These are phyloP conservation scores for Chelon labrosus DNA, from an alignment of 2,797 vertebrate genomes.

Conservation along the genomic window DNA sequence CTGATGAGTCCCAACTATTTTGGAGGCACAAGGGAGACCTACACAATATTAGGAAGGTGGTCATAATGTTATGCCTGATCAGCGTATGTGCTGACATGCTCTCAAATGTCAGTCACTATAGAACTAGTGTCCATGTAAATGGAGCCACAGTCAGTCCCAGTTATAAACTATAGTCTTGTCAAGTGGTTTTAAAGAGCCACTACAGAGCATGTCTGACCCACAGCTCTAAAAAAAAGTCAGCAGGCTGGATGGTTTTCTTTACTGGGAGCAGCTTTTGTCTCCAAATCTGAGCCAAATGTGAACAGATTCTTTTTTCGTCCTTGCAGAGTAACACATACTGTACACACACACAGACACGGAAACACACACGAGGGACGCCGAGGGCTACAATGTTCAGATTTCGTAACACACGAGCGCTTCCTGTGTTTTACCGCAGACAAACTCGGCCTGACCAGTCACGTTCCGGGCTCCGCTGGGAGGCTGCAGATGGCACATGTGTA, in stretches of 20 bases:
- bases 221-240: background rate
- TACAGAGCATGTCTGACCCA: background rate
- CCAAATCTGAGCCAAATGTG: conserved; percentile 8
- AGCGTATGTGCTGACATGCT: too few relatives aligned
- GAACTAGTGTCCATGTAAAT: too few relatives aligned
- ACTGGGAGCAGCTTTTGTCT: conserved; percentile 8
- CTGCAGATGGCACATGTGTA: conserved; percentile 64
- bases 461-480: conserved; percentile 56
- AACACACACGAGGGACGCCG: conserved; percentile 16
- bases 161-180: background rate
- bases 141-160: background rate
- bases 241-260: background rate
- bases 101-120: too few relatives aligned
- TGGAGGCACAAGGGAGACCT: too few relatives aligned
- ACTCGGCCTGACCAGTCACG: conserved; percentile 49
- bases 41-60: too few relatives aligned
- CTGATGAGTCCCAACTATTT: too few relatives aligned
- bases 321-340: conserved; percentile 24
- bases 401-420: conserved; percentile 40
- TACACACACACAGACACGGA: conserved; percentile 14
- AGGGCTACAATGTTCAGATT: conserved; percentile 41
- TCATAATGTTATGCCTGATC: too few relatives aligned
- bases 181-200: background rate
- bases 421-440: conserved; percentile 48
- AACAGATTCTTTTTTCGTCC: conserved; percentile 29